Base-by-base conservation (phyloP, 2,797 vertebrate species). In the Pelodytes ibericus region DNA sequence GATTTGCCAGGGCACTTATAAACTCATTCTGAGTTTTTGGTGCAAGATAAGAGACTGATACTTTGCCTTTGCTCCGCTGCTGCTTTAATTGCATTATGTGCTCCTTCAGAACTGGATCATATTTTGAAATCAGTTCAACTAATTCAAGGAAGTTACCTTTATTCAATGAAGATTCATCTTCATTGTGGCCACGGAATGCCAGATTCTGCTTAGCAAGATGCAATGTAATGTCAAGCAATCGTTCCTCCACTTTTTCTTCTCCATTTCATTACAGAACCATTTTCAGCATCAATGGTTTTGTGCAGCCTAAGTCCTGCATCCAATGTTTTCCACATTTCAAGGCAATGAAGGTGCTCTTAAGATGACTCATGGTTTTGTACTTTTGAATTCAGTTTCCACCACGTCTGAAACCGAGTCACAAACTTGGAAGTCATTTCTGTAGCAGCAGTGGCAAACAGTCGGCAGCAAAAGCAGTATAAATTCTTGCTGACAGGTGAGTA, bases 171-270 rank as follows among this genome's bases (percentile, higher is more conserved):
- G 30, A 33, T 33, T 62, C 30, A 62, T 62, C 60, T 62, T 62
- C 29, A 2, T 62, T 62, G 18, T 36, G 60, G 29, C 60, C 60
- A 62, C 18, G 6, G 16, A 62, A 62, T 62, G 30, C 30, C 30
- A 62, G 29, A 31, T 62, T 62, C 60, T 36, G 60, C 30, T 20
- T 62, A n/a, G 60, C 60, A 62, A 62, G 60, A 62, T 33, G 36
- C 60, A 62, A 62, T 62, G 60, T 36, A 3, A 62, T 36, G 20
- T 62, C 60, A 20, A 62, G 3, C 56, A 58, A 58, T 58, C 56
- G 56, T 58, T 11, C 56, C 56, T 58, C 56, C 22, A 25, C 56
- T 58, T 58, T 58, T 58, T 2, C 56, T 58, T 26, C 56, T 58
- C 56, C 56, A 7, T 26, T 58, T 24, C 56, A 58, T 58, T 24